phyloP scores from a whole-genome alignment of 2,797 vertebrate species.

The Clarias fuscus region DNA sequence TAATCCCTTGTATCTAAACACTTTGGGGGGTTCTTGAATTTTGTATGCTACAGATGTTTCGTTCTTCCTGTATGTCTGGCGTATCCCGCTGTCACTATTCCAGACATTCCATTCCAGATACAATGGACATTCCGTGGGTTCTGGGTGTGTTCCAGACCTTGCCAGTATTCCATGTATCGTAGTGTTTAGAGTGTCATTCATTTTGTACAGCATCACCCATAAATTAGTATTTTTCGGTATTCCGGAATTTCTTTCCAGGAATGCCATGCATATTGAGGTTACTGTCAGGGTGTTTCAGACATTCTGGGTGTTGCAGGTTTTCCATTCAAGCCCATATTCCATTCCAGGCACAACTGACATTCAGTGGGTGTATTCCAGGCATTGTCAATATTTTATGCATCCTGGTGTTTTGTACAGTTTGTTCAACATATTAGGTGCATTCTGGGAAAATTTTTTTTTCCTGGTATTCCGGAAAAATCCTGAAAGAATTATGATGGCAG shows the following conservation, averaged over 20 bases:
- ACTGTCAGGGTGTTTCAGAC: background rate
- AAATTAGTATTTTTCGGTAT: background rate
- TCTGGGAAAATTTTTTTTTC: too few relatives aligned
- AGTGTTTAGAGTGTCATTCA: background rate
- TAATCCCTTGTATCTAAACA: background rate
- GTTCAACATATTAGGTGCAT: background rate
- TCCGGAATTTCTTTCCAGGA: background rate
- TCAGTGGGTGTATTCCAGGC: background rate
- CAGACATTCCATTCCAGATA: background rate
- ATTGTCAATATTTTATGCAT: background rate
- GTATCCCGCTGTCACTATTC: background rate
- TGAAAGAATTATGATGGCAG: background rate
- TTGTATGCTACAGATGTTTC: background rate
- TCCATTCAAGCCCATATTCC: background rate
- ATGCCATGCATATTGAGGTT: too few relatives aligned
- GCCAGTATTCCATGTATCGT: background rate
- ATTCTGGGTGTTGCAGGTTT: background rate
- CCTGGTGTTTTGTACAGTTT: background rate
- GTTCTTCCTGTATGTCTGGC: background rate
- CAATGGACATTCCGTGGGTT: background rate
- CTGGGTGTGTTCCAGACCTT: background rate
- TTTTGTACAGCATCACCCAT: background rate
- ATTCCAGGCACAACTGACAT: background rate
- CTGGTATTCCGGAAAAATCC: background rate
- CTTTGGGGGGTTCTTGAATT: background rate